These are phyloP conservation scores for Trematomus loennbergii DNA, from an alignment of 2,113 vertebrate species.

Conservation along the genomic window DNA sequence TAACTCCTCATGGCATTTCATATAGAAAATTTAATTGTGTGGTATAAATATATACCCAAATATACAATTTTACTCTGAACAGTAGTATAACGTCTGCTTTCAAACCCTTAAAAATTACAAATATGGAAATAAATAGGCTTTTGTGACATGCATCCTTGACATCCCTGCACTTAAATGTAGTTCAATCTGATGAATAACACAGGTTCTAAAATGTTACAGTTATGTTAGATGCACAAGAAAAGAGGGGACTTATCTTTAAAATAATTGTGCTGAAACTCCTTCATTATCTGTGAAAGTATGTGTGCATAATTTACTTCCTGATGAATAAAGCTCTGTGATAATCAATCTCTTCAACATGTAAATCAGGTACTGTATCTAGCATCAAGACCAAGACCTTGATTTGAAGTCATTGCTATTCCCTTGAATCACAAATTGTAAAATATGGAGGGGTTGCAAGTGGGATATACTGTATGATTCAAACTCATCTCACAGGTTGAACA, in stretches of 20 bases:
- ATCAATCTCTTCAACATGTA: constrained; percentile 64
- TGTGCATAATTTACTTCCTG: constrained; percentile 42
- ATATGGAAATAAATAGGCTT: no score
- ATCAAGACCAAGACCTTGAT: constrained; percentile 53
- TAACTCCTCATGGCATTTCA: background rate
- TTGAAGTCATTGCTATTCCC: constrained; percentile 30
- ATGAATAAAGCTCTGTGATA: constrained; percentile 45
- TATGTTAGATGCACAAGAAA: background rate
- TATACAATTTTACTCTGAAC: background rate
- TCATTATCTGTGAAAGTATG: constrained; percentile 30
- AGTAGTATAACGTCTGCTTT: background rate
- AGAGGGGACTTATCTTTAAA: background rate
- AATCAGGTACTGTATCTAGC: constrained; percentile 55
- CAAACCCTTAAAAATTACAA: no score
- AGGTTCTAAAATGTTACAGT: background rate
- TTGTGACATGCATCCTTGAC: background rate
- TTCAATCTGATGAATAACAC: background rate
- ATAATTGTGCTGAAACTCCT: constrained; percentile 10
- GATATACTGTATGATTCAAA: background rate
- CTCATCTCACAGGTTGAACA: constrained; percentile 18
- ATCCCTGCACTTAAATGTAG: background rate
- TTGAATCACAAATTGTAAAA: constrained; percentile 17
- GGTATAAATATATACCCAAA: background rate
- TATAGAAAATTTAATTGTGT: background rate
- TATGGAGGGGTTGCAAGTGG: background rate